Base-by-base conservation (phyloP, 2,888 invertebrate genomes). In the Dryobotodes eremita region DNA sequence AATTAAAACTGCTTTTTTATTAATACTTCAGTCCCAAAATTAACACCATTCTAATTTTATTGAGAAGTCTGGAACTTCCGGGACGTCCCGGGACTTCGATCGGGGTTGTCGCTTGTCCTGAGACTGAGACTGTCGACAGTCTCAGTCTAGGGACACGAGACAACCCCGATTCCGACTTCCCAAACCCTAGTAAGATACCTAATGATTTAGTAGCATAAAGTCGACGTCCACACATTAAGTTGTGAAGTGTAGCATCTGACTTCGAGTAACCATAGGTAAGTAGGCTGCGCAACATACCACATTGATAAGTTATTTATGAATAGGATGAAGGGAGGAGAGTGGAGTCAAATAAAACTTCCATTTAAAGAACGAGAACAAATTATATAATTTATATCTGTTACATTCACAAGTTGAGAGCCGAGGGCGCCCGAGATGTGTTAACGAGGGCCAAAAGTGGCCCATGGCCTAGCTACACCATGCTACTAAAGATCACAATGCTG, bases 321-420 rank as follows among this genome's bases (percentile, higher is more conserved):
- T 48, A 62, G 59, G 26, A 8, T 15, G 26, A 15, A 46, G n/a
- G 23, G 10, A 71, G 17, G 23, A 31, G 8, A 55, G 13, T 50
- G 4, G 55, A 57, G 13, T 20, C 0, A 85, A 85, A 85, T 85
- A 57, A 85, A 85, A 85, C 80, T 17, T 13, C 26, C 17, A 53
- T 26, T 13, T 94, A 93, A 90, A 95, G 95, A 96, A 96, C 96
- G 91, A 96, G 95, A 96, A 96, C 95, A 95, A 95, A 96, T 95
- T 92, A 94, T 96, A 94, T 95, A 95, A 90, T 93, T 91, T 89
- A 91, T 94, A 93, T 94, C 91, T 93, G 94, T 93, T 94, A 95
- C 94, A 95, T 94, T 89, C 92, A 95, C 93, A 94, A 94, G 85
- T 89, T 88, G 89, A 90, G 88, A 89, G 89, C 59, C 88, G 81